These are phyloP conservation scores for Melanogrammus aeglefinus DNA, from an alignment of 2,797 vertebrate species.

Conservation along the genomic window DNA sequence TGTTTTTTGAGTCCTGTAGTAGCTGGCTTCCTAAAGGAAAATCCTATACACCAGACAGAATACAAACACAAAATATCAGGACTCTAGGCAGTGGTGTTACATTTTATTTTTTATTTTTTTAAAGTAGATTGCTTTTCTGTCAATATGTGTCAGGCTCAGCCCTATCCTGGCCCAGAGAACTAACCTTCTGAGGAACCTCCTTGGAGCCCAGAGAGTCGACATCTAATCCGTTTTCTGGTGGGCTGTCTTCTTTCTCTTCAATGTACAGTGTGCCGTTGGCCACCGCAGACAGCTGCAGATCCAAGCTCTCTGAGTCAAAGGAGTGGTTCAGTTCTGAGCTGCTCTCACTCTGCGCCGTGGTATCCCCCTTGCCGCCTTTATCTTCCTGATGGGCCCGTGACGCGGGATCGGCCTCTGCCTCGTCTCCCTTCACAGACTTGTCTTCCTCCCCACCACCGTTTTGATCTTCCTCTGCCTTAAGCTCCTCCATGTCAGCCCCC, in stretches of 20 bases:
- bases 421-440: constrained; percentile 14
- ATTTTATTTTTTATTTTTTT: neutral
- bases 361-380: constrained; percentile 41
- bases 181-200: constrained; percentile 51
- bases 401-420: constrained; percentile 19
- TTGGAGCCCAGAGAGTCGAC: constrained; percentile 21
- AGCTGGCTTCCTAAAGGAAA: constrained; percentile 31
- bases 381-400: constrained; percentile 27
- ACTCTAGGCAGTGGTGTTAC: neutral
- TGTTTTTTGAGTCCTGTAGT: constrained; percentile 54
- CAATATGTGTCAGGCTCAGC: neutral
- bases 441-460: constrained; percentile 31
- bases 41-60: constrained; percentile 43
- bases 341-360: constrained; percentile 49
- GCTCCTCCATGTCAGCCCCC: constrained; percentile 16
- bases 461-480: constrained; percentile 26
- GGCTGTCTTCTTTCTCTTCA: constrained; percentile 41
- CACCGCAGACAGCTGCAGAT: constrained; percentile 51
- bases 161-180: constrained; percentile 19
- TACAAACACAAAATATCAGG: neutral
- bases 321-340: constrained; percentile 59
- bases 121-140: neutral
- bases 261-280: constrained; percentile 51
- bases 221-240: constrained; percentile 42
- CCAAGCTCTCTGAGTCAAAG: constrained; percentile 60